A percentile compares a stretch with the other conserved stretches of the same genome.
phyloP scores from a whole-genome alignment of 2,797 vertebrate species.

The Myiothlypis chrysogaster region DNA sequence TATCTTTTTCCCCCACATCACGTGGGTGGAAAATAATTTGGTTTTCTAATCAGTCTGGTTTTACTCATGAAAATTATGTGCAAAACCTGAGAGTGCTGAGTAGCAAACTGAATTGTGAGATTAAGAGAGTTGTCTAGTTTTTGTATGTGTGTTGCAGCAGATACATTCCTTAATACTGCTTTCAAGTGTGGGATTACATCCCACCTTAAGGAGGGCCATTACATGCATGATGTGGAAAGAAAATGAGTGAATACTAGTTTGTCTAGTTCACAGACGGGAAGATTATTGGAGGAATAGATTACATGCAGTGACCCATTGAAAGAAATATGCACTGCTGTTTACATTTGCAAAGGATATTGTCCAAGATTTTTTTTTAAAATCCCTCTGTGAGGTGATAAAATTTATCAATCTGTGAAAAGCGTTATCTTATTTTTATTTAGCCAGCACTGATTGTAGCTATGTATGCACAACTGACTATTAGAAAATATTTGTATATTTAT shows the following conservation, averaged over 20 bases:
- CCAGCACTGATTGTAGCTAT: neutral
- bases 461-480: neutral
- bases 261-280: too few species aligned
- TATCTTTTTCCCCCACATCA: fast-evolving
- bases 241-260: neutral
- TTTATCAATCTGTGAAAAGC: neutral
- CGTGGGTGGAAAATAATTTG: neutral
- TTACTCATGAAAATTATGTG: neutral
- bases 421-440: neutral
- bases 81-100: neutral
- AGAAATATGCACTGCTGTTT: neutral
- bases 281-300: neutral
- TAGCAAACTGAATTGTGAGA: neutral
- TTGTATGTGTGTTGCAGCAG: neutral
- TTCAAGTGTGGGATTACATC: neutral
- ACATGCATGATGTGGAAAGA: neutral
- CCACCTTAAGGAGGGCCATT: neutral
- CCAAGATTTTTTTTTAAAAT: neutral
- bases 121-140: neutral
- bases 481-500: neutral
- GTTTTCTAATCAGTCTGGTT: neutral
- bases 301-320: neutral
- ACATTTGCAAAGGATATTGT: neutral
- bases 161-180: neutral
- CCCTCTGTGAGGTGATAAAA: neutral